Conservation (phyloP, 2,797 vertebrate genomes). For the Choloepus didactylus region DNA sequence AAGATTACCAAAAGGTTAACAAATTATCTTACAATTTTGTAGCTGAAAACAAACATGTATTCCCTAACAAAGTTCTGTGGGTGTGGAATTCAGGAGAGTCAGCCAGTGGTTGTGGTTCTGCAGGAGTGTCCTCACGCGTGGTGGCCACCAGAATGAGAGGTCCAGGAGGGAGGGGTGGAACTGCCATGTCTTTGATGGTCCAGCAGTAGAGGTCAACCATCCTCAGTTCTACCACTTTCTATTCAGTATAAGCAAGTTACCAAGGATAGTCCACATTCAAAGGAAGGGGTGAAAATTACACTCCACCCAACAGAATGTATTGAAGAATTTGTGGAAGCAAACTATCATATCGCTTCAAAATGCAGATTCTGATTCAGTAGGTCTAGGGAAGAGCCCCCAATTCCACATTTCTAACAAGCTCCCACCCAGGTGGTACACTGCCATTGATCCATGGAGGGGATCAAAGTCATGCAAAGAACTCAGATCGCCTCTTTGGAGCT, state of each 20-base stretch:
- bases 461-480: background rate
- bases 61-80: background rate
- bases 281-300: background rate
- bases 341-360: background rate
- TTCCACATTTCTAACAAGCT: background rate
- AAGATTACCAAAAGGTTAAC: too few species aligned
- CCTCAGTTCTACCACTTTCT: background rate
- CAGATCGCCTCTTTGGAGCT: background rate
- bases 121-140: background rate
- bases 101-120: background rate
- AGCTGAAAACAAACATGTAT: background rate
- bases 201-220: background rate
- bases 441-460: background rate
- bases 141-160: background rate
- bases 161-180: background rate
- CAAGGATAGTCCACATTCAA: background rate
- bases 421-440: background rate
- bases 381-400: background rate
- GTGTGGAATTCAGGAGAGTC: background rate
- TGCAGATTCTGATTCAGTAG: background rate
- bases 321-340: background rate
- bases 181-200: background rate
- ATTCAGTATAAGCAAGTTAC: background rate
- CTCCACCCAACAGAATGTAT: background rate
- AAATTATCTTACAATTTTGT: background rate